Conservation (phyloP, 2,113 vertebrate species). For the Chamaea fasciata region DNA sequence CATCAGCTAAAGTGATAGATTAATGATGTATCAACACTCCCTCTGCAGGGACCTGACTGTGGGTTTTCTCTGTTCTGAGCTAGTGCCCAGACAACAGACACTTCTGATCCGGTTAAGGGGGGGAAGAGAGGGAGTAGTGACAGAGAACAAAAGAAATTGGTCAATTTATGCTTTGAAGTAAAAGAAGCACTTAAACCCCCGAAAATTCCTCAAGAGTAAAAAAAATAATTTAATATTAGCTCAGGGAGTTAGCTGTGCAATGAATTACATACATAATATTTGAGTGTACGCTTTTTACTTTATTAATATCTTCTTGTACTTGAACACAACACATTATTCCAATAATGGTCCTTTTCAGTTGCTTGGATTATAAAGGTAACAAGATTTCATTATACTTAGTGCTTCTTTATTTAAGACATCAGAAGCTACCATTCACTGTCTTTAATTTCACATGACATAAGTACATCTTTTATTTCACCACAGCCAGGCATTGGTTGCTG, state of each 20-base stretch:
- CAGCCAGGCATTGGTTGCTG: neutral
- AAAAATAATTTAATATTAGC: fast-evolving
- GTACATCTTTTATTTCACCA: neutral
- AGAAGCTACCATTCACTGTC: neutral
- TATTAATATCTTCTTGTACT: neutral
- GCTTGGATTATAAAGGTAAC: neutral
- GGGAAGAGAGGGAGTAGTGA: neutral
- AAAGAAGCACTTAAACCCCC: neutral
- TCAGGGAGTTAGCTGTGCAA: neutral
- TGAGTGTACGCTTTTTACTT: neutral
- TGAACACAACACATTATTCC: neutral
- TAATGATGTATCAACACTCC: neutral
- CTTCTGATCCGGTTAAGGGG: neutral
- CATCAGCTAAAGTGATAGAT: neutral
- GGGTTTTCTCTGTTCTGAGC: neutral
- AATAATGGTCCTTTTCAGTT: neutral
- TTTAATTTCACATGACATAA: neutral
- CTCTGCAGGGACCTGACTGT: neutral
- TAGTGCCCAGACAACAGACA: neutral
- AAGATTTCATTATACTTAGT: neutral
- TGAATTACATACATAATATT: neutral
- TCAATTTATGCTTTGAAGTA: neutral
- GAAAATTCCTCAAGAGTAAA: neutral
- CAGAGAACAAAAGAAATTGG: neutral
- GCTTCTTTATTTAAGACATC: neutral